phyloP scores from a whole-genome alignment of 2,797 vertebrate genomes.

The Pelobates cultripes region DNA sequence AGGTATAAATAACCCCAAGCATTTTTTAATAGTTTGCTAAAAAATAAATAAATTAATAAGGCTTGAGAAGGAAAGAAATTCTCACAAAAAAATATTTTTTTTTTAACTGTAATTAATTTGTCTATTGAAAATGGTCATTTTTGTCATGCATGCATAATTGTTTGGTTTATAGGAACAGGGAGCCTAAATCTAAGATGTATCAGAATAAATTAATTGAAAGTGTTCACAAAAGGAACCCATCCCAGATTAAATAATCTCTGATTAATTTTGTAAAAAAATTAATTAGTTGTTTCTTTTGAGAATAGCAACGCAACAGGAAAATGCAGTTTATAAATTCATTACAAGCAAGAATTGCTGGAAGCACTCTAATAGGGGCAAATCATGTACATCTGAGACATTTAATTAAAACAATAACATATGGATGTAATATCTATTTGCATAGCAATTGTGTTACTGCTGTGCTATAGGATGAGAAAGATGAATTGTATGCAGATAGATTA shows the following conservation, averaged over 20 bases:
- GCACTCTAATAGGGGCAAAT: conserved; percentile 29
- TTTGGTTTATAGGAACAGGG: conserved; percentile 2
- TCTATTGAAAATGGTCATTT: too few species aligned
- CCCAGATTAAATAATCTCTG: conserved; percentile 39
- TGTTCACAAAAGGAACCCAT: neutral
- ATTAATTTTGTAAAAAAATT: conserved; percentile 52
- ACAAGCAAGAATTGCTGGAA: conserved; percentile 27
- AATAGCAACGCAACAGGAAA: conserved; percentile 42
- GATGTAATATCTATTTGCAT: conserved; percentile 48
- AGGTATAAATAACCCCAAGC: conserved; percentile 35
- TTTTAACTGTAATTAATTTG: too few species aligned
- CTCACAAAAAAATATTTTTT: neutral
- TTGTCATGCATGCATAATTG: too few species aligned
- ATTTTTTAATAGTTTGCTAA: conserved; percentile 21
- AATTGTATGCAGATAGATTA: conserved; percentile 27
- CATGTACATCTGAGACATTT: conserved; percentile 34
- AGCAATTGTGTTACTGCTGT: conserved; percentile 43
- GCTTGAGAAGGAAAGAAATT: neutral
- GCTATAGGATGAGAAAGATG: conserved; percentile 20
- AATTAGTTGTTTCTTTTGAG: conserved; percentile 44
- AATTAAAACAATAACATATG: conserved; percentile 51
- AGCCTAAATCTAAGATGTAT: neutral
- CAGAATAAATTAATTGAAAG: conserved; percentile 16
- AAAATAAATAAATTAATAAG: neutral
- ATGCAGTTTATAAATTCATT: conserved; percentile 38